phyloP scores from a whole-genome alignment of 1,140 invertebrate genomes.

The Neuroterus valhalla region DNA sequence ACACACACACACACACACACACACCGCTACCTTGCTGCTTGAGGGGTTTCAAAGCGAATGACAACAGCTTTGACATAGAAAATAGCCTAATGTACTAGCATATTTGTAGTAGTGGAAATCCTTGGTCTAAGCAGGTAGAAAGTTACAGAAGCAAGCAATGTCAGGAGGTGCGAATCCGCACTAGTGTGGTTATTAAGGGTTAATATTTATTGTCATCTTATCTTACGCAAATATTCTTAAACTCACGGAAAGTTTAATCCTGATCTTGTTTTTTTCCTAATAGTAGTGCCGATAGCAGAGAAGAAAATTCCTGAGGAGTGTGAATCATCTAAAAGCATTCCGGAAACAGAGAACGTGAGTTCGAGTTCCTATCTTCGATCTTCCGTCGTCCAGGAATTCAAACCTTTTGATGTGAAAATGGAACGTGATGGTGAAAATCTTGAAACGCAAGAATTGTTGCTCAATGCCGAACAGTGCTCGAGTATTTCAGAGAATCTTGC shows the following conservation, averaged over 20 bases:
- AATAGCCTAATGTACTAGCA: too few relatives aligned
- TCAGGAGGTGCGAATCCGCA: too few relatives aligned
- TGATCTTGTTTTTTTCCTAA: slow-evolving; percentile 7
- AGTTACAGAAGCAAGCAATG: too few relatives aligned
- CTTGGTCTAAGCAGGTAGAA: too few relatives aligned
- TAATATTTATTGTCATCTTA: too few relatives aligned
- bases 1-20: too few relatives aligned
- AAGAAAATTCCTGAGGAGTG: slow-evolving; percentile 9
- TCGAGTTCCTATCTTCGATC: not conserved
- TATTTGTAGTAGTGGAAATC: too few relatives aligned
- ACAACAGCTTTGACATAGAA: too few relatives aligned
- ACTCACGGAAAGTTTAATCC: too few relatives aligned
- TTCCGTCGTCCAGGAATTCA: not conserved
- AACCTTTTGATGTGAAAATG: slow-evolving; percentile 6
- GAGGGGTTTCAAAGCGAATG: too few relatives aligned
- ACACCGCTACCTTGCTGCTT: too few relatives aligned
- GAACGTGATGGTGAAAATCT: not conserved
- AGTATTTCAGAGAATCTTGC: not conserved
- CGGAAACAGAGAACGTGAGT: not conserved
- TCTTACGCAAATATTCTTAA: not conserved
- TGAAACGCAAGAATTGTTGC: not conserved
- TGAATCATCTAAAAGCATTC: not conserved
- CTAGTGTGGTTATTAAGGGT: too few relatives aligned
- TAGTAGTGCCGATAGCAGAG: slow-evolving; percentile 6
- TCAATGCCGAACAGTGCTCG: slow-evolving; percentile 1